Evolutionary conservation across 2,113 vertebrate species (phyloP), one percentile per base, ranked within the genome.

Genomic region (Phaethornis superciliosus): DNA sequence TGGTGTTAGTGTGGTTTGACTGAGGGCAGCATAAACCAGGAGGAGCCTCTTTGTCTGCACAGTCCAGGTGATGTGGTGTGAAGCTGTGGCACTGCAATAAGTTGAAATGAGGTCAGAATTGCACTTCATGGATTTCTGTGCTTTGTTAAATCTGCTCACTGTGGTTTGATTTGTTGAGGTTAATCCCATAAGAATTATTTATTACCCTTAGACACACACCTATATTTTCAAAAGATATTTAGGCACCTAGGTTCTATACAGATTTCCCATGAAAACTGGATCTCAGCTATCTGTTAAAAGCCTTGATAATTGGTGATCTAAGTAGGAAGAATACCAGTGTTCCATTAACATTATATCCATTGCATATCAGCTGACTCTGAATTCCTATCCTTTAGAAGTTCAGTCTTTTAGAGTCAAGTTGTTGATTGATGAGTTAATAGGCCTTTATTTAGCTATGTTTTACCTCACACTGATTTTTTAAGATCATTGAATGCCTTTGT

Each of bases 261-360:
- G 77, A 89, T 85, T 90, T 89, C 83, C 83, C 86, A 72, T 81
- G 77, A 88, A 88, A 90, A 81, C 20, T 92, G 65, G 69, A 81
- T 84, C 84, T 24, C 17, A 88, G 65, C 82, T 95, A 62, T 85
- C 76, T 93, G 93, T 82, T 96, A 96, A 94, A 86, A 89, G 90
- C 89, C 67, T 84, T 90, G 86, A 68, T 95, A 96, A 96, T 96
- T 94, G 86, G 86, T 78, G 94, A 93, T 94, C 85, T n/a, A 91
- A 93, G 81, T 70, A 78, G 89, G 85, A 91, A 89, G 84, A 90
- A 91, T 83, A 85, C 56, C 79, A 90, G 62, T 52, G 88, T 91
- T 94, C 94, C 93, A 92, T 97, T 96, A 96, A 85, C 86, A 85
- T 92, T 90, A 77, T 63, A 75, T 86, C 96, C 89, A 85, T 88